phyloP scores from a whole-genome alignment of 1,140 invertebrate species.

The Musca vetustissima region DNA sequence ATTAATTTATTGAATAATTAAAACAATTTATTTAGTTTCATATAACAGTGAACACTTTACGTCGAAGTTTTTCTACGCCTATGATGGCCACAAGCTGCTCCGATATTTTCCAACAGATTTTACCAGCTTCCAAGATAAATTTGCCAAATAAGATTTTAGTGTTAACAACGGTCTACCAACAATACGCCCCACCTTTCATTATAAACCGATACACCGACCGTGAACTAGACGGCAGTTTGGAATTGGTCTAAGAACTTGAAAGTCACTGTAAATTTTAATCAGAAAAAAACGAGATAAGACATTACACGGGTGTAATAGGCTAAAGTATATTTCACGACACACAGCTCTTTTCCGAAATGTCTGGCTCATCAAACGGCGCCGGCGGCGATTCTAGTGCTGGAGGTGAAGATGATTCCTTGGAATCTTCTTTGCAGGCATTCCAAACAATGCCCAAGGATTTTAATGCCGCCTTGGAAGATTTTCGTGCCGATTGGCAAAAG shows the following conservation, averaged over 20 bases:
- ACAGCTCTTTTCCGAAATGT: background rate
- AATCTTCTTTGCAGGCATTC: slow-evolving; percentile 27
- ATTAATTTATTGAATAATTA: background rate
- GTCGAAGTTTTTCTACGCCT: slow-evolving; percentile 18
- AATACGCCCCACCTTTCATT: slow-evolving; percentile 51
- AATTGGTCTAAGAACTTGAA: background rate
- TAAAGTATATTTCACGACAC: slow-evolving; percentile 23
- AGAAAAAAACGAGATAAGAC: background rate
- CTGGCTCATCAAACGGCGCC: slow-evolving; percentile 2
- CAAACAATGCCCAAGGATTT: slow-evolving; percentile 28
- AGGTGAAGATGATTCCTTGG: slow-evolving; percentile 12
- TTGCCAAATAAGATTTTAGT: slow-evolving; percentile 25
- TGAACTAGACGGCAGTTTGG: slow-evolving; percentile 32
- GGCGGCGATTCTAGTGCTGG: background rate
- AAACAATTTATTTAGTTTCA: background rate
- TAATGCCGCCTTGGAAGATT: slow-evolving; percentile 42
- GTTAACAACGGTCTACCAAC: slow-evolving; percentile 37
- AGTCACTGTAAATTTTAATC: background rate
- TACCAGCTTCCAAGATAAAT: slow-evolving; percentile 29
- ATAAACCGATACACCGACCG: slow-evolving; percentile 39
- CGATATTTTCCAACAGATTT: slow-evolving; percentile 7
- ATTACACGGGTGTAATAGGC: background rate
- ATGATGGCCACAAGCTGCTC: slow-evolving; percentile 43
- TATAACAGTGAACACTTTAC: too few species aligned
- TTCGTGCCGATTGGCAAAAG: slow-evolving; percentile 50